Percentiles rank a stretch among this genome's conserved stretches.
Conservation (phyloP, 2,113 vertebrate species). For the Gambusia holbrooki region DNA sequence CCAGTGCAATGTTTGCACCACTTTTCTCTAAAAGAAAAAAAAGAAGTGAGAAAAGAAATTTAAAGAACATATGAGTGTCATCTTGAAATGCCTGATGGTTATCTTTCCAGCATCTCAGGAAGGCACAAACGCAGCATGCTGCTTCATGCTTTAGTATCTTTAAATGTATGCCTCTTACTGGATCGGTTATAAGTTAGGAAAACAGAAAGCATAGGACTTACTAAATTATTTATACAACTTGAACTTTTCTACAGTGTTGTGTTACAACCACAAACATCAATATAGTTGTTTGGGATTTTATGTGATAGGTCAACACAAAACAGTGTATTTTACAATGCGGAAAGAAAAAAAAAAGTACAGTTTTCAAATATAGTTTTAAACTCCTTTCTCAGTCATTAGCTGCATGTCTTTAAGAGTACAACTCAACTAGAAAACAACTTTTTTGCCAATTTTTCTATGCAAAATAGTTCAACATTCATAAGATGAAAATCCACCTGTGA, state of each 20-base stretch:
- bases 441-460: background rate
- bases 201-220: background rate
- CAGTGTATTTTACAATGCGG: background rate
- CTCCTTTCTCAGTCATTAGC: no score
- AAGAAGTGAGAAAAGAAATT: slow-evolving; percentile 62
- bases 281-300: background rate
- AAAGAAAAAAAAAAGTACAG: background rate
- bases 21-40: slow-evolving; percentile 81
- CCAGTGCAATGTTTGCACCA: slow-evolving; percentile 80
- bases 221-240: background rate
- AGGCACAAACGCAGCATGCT: background rate
- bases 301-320: background rate
- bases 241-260: background rate
- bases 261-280: background rate
- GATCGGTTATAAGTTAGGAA: background rate
- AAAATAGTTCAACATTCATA: no score
- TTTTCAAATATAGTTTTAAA: background rate
- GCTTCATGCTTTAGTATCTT: slow-evolving; percentile 19
- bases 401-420: background rate
- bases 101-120: background rate
- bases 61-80: slow-evolving; percentile 30
- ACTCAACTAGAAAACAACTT: background rate
- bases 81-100: slow-evolving; percentile 20
- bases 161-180: background rate
- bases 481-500: no score